Evolutionary conservation across 1,140 invertebrate species (phyloP), one percentile per base, ranked within the genome.

Genomic region (Leptopilina clavipes): DNA sequence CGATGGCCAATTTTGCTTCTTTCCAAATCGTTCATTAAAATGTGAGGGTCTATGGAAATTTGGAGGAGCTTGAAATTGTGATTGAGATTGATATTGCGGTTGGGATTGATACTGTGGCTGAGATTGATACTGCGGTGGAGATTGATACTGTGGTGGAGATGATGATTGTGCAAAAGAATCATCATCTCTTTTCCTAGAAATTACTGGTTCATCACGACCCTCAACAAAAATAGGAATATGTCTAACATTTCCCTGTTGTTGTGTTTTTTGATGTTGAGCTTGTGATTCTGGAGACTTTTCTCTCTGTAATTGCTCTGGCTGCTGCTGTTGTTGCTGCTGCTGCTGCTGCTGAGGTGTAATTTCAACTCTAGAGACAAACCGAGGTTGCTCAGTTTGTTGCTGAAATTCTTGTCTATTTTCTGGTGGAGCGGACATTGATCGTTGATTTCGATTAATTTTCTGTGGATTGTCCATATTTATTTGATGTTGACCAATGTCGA

Each of bases 191-290:
- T 91, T 90, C 73, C 92, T 93, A 59, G 94, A 92, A 19, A 95
- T 91, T 2, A 96, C 92, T 1, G 94, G 94, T 80, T 94, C 93
- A 81, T 95, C 94, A 45, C 95, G 90, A 19, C 95, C 95, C 88
- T 97, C 96, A 0, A 97, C 95, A 80, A 96, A 95, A 52, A 97
- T 97, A 2, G 96, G 96, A 86, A 97, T 97, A 84, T 96, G 95
- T 80, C 96, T 92, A 14, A 97, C 94, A 56, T 91, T 92, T 37
- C 90, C 85, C 11, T 87, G 83, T 79, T 82, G 83, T 18, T 85
- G 84, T 31, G 81, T 78, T 70, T 79, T 76, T 10, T 83, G 83
- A 19, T 73, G 74, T 71, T 79, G 59, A 11, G 86, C 78, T 81
- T 73, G 87, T 74, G 71, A 86, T 10, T 56, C 84, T 80, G 76